phyloP scores from a whole-genome alignment of 37 sponge, comb jelly and placozoan species.

The Oopsacas minuta region DNA sequence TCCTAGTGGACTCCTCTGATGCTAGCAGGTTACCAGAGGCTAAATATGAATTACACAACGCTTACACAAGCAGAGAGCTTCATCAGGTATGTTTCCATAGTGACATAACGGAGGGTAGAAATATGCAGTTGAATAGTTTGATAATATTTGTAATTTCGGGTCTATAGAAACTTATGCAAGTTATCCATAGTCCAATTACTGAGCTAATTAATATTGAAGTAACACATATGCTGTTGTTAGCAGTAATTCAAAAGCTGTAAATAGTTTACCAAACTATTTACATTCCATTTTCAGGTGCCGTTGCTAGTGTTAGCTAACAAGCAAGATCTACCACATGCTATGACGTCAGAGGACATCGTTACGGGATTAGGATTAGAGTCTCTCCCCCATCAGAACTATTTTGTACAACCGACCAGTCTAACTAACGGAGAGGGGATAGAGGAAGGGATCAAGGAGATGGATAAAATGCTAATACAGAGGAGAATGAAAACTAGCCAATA shows the following conservation, averaged over 20 bases:
- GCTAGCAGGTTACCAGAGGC: background rate
- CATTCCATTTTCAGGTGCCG: background rate
- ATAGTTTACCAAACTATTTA: too few relatives aligned
- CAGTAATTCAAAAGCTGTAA: too few relatives aligned
- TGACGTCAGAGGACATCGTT: background rate
- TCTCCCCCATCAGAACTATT: background rate
- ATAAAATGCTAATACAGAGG: background rate
- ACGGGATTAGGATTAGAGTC: background rate
- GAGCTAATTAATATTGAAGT: too few relatives aligned
- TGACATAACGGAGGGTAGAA: background rate
- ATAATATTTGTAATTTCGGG: background rate
- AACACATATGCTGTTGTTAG: too few relatives aligned
- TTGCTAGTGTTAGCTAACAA: slow-evolving; percentile 17
- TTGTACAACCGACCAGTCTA: background rate
- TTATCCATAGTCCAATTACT: too few relatives aligned
- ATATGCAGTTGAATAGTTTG: background rate
- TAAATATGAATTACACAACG: background rate
- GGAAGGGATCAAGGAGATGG: background rate
- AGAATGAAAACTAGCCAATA: background rate
- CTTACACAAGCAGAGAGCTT: background rate
- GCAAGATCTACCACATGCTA: background rate
- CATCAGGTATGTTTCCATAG: background rate
- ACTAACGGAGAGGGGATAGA: background rate
- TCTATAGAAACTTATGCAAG: background rate
- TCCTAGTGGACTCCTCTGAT: background rate